Base-by-base conservation (phyloP, 1,140 invertebrate species). In the Conus betulinus region DNA sequence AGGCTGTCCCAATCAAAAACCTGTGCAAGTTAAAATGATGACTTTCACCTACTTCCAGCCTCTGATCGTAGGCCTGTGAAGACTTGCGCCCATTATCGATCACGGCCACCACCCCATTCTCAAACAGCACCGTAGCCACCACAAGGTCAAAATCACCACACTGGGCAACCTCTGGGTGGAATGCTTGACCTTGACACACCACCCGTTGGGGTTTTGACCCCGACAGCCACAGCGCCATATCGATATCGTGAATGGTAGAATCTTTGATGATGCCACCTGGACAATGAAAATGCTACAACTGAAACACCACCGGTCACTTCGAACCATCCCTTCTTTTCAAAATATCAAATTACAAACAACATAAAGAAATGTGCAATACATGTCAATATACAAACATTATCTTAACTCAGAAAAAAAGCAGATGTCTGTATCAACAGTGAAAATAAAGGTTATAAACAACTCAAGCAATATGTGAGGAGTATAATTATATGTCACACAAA, bases 251-350 rank as follows among this genome's bases (percentile, higher is more conserved):
- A 10, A 97, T 97, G 84, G 96, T 95, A 89, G 97, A 97, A 92
- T 97, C 97, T 88, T 97, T 96, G 91, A 97, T 97, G 63, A 97
- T 97, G n/a, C 97, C 97, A 88, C 97, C 97, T 97, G 91, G 15
- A 60, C 8, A 60, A 60, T 60, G 0, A 60, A 60, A 0, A 39
- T 39, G 39, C 39, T 39, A 39, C 3, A 39, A 39, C 3, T 39
- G 39, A 39, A 39, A 39, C 39, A 0, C 39, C 39, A 39, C n/a
- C n/a, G n/a, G n/a, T n/a, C n/a, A n/a, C 39, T 39, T 39, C 39
- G 3, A 39, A 39, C 39, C 39, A 1, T 39, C 39, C 39, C 39
- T 39, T 39, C 39, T 39, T 39, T 39, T 39, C 3, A 39, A 39
- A 39, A 39, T 39, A 39, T 39, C 39, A 39, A 39, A 39, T 39